A percentile compares a stretch with the other conserved stretches of the same genome.
Evolutionary conservation across 2,888 invertebrate species (phyloP).

Genomic region (Eupithecia pulchellata): DNA sequence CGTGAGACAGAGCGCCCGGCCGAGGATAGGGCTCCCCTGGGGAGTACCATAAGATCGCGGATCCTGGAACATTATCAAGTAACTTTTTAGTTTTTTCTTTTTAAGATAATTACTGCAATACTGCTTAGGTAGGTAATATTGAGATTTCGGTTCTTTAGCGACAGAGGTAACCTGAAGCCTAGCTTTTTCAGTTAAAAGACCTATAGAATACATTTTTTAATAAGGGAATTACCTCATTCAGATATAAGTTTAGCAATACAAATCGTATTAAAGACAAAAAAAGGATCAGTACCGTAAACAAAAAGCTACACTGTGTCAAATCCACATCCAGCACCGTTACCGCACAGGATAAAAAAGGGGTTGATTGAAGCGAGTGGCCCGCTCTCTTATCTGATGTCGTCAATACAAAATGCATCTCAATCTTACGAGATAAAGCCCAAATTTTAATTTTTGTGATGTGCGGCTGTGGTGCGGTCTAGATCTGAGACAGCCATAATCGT

Average conservation of each 20-base stretch:
- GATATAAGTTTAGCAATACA: no score
- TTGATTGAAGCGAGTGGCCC: not conserved
- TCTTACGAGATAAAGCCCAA: not conserved
- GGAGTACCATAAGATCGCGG: constrained; percentile 71
- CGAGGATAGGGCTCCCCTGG: constrained; percentile 76
- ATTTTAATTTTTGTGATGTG: not conserved
- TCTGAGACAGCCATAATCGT: not conserved
- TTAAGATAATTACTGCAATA: no score
- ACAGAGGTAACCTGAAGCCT: no score
- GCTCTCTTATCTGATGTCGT: not conserved
- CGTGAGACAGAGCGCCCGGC: constrained; percentile 78
- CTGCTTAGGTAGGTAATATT: no score
- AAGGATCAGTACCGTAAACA: not conserved
- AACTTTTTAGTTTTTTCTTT: not conserved
- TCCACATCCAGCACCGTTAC: not conserved
- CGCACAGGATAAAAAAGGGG: not conserved
- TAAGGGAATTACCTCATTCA: no score
- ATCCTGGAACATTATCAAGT: constrained; percentile 57
- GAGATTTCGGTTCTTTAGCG: not conserved
- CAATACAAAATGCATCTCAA: not conserved
- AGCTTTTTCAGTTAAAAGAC: no score
- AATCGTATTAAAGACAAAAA: no score
- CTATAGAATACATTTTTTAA: no score
- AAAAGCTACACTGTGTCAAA: not conserved
- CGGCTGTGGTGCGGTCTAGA: not conserved